Evolutionary conservation across 1,140 invertebrate genomes (phyloP).

Genomic region (Hylaeus volcanicus): DNA sequence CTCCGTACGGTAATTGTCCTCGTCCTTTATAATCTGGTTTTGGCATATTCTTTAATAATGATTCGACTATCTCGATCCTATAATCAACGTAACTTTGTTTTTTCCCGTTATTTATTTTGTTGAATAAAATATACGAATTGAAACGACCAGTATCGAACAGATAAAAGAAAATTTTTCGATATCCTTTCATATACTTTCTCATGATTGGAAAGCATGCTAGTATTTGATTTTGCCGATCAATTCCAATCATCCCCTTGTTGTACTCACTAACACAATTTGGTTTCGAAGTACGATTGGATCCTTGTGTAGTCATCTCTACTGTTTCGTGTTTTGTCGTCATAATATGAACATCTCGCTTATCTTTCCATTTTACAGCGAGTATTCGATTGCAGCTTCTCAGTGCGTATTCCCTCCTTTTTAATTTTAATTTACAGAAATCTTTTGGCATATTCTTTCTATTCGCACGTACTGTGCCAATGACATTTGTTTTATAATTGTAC

Average conservation of each 20-base stretch:
- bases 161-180: constrained; percentile 39
- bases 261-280: constrained; percentile 40
- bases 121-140: constrained; percentile 23
- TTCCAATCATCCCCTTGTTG: constrained; percentile 45
- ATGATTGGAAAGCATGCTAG: constrained; percentile 48
- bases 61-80: constrained; percentile 26
- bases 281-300: constrained; percentile 29
- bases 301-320: constrained; percentile 30
- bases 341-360: constrained; percentile 38
- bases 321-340: constrained; percentile 35
- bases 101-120: constrained; percentile 7
- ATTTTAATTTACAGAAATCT: constrained; percentile 45
- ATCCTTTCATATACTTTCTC: constrained; percentile 45
- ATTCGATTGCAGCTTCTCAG: constrained; percentile 26
- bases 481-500: constrained; percentile 32
- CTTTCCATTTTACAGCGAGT: constrained; percentile 44
- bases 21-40: constrained; percentile 10
- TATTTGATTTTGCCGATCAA: constrained; percentile 47
- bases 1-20: constrained; percentile 17
- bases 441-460: constrained; percentile 56
- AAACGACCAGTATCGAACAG: constrained; percentile 34
- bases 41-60: constrained; percentile 2
- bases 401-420: constrained; percentile 31
- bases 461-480: constrained; percentile 43
- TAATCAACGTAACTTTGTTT: constrained; percentile 20